A percentile compares a stretch with the other conserved stretches of the same genome.
phyloP scores from a whole-genome alignment of 2,113 vertebrate species.

The Odobenus rosmarus region DNA sequence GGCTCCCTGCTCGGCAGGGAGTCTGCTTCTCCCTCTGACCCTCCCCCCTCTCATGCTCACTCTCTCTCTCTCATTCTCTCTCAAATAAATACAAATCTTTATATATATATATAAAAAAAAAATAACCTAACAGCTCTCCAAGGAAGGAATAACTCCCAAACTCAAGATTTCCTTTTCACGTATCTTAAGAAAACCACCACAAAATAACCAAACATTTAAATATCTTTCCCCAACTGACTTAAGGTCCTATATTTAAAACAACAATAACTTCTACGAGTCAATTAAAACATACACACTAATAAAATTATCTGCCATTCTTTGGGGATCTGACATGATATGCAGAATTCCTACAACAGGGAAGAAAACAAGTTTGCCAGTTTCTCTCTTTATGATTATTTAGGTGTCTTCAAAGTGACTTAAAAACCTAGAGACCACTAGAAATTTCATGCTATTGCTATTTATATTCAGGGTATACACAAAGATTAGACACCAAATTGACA shows the following conservation, averaged over 20 bases:
- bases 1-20: too few relatives aligned
- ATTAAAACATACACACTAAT: constrained; percentile 2
- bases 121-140: fast-evolving
- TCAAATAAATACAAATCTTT: too few relatives aligned
- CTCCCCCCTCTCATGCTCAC: too few relatives aligned
- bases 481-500: constrained; percentile 54
- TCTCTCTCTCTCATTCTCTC: too few relatives aligned
- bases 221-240: constrained; percentile 36
- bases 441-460: constrained; percentile 43
- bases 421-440: constrained; percentile 49
- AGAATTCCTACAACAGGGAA: constrained; percentile 25
- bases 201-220: constrained; percentile 55
- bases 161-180: not conserved
- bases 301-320: constrained; percentile 49
- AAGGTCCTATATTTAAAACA: constrained; percentile 41
- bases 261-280: constrained; percentile 43
- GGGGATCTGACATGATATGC: constrained; percentile 52
- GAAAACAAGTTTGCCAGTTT: constrained; percentile 60
- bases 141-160: constrained; percentile 58
- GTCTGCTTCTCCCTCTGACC: too few relatives aligned
- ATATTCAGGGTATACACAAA: not conserved
- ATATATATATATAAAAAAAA: too few relatives aligned
- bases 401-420: constrained; percentile 71
- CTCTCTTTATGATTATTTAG: constrained; percentile 53
- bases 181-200: constrained; percentile 13